These are phyloP conservation scores for Mustelus asterias DNA, from an alignment of 2,113 vertebrate species.

Conservation along the genomic window DNA sequence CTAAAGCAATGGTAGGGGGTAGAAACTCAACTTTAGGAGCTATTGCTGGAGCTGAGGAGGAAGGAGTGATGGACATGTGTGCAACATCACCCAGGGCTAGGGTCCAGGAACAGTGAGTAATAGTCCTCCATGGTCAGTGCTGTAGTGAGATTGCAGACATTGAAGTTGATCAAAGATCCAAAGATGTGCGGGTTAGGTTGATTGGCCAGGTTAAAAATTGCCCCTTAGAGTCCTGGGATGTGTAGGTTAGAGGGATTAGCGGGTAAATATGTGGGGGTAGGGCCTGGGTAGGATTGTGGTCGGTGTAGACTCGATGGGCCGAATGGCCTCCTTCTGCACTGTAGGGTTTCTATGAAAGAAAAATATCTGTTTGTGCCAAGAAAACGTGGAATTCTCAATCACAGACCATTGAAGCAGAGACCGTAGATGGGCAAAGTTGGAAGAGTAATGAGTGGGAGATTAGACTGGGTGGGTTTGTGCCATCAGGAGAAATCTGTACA, in stretches of 20 bases:
- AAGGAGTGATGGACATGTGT: not conserved
- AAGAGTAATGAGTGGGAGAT: not conserved
- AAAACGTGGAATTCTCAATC: not conserved
- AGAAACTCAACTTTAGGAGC: not conserved
- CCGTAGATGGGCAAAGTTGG: not conserved
- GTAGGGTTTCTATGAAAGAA: too few relatives aligned
- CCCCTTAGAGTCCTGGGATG: too few relatives aligned
- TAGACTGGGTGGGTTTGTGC: not conserved
- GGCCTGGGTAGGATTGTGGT: too few relatives aligned
- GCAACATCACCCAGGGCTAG: not conserved
- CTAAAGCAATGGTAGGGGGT: not conserved
- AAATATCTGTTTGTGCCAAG: not conserved
- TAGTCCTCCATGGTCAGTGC: not conserved
- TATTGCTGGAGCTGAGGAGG: not conserved
- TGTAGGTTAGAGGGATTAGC: too few relatives aligned
- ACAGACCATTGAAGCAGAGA: not conserved
- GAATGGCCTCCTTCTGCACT: too few relatives aligned
- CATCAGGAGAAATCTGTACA: too few relatives aligned
- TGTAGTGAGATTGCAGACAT: not conserved
- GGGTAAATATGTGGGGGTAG: too few relatives aligned
- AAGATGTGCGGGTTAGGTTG: too few relatives aligned
- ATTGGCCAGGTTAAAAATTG: too few relatives aligned
- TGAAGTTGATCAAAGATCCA: not conserved
- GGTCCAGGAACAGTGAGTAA: not conserved
- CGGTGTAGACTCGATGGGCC: too few relatives aligned